Base-by-base conservation (phyloP, 2,113 vertebrate genomes). In the Orycteropus afer region DNA sequence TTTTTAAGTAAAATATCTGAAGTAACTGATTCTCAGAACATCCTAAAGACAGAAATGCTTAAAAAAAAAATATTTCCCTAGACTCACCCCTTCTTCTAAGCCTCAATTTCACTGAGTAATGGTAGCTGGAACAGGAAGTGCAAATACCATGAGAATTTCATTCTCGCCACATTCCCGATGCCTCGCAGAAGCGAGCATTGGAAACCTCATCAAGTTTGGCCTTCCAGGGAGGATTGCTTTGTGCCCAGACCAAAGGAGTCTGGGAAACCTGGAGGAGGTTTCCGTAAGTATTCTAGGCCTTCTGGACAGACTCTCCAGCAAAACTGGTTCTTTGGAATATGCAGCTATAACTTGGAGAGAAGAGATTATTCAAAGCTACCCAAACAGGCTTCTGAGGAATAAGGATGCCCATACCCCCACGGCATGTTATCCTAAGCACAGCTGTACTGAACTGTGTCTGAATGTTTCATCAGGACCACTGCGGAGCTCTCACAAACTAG, bases 121-220 rank as follows among this genome's bases (percentile, higher is more conserved):
- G 84, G 86, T 91, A 86, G 79, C 91, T 98, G 96, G 97, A 96
- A 95, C 49, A 97, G 90, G 95, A 98, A 93, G 67, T 97, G 95
- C 95, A 97, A 98, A 98, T 92, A 96, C 91, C 93, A 96, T 96
- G 93, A 97, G 97, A 97, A 94, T 96, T 92, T 96, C 93, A 95
- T 89, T 96, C 94, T 94, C 90, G 94, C 94, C 96, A 95, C 91
- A 97, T 95, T 97, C 96, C 84, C 91, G 95, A 34, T 29, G 61
- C 90, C 94, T 93, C 77, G 65, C 49, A 94, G 95, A 97, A 97
- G 96, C 76, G 96, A 89, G 91, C 40, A 47, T 96, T 97, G 97
- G 96, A 97, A 98, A 98, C 97, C 97, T 96, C 97, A 97, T 98
- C 96, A 97, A 91, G 53, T 65, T 87, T 84, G 92, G 95, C 96